Evolutionary conservation across 2,797 vertebrate species (phyloP), one percentile per base, ranked within the genome.

Genomic region (Pseudomugil tenellus): DNA sequence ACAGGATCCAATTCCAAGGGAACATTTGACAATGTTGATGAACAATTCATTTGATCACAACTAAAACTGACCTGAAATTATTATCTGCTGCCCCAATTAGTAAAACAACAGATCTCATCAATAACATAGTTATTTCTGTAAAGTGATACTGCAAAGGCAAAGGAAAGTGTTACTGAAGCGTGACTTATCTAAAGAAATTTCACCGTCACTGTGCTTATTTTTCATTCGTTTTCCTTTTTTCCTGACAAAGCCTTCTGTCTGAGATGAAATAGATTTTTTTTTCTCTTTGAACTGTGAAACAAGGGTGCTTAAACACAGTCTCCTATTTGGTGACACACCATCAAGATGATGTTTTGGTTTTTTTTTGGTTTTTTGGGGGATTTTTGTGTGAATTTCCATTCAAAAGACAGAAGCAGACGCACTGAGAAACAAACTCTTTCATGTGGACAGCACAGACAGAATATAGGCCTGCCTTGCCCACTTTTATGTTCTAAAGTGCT

Each of bases 111-210:
- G 51, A 54, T 35, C 58, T 48, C 41, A 68, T 82, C 83, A 76
- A 55, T 52, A 71, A 72, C 66, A 60, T 43, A 74, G 53, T 54
- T 13, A 32, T 72, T 79, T 63, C 35, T 84, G 61, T 80, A 67
- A 73, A 80, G 70, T 80, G 71, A 73, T 76, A 81, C 67, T 35
- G 49, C 0, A 58, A 69, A n/a, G 76, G 82, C 26, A 32, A 66
- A 57, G 79, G 79, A 70, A 9, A 37, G 48, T n/a, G 23, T 70
- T 58, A 62, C 56, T 2, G 74, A 34, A 82, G 72, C 77, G 26
- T 41, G 29, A 76, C 72, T 80, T 85, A 78, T 87, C 71, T 85
- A 81, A 81, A 75, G 74, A 56, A 72, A 63, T 64, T 77, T 72
- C 64, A 31, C 5, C n/a, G 57, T 58, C 46, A 60, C 63, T 7